Evolutionary conservation across 2,113 vertebrate species (phyloP).

Genomic region (Dendropsophus ebraccatus): DNA sequence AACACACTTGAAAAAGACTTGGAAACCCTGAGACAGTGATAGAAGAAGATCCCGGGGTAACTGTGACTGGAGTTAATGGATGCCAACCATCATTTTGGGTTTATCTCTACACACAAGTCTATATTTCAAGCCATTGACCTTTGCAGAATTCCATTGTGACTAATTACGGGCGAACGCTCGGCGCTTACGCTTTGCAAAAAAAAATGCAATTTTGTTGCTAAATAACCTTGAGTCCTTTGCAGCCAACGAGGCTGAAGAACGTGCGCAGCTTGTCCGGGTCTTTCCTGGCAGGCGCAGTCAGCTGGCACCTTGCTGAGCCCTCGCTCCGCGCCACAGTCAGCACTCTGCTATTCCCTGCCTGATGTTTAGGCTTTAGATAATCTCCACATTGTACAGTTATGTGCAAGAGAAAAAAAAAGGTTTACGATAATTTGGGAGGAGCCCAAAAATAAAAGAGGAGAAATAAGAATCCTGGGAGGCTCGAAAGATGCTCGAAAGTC

Average conservation of each 20-base stretch:
- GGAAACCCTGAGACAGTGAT: not conserved
- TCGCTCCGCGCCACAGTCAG: conserved; percentile 71
- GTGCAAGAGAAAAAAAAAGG: conserved; percentile 48
- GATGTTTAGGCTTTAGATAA: conserved; percentile 67
- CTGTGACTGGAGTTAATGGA: conserved; percentile 65
- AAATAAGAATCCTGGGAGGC: not conserved
- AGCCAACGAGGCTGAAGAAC: conserved; percentile 67
- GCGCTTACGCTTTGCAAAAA: conserved; percentile 69
- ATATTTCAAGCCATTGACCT: conserved; percentile 73
- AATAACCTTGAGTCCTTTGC: conserved; percentile 72
- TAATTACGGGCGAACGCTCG: conserved; percentile 75
- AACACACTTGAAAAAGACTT: conserved; percentile 5
- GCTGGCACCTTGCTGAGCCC: conserved; percentile 69
- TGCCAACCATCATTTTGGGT: conserved; percentile 67
- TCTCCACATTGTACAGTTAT: conserved; percentile 63
- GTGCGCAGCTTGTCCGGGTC: conserved; percentile 63
- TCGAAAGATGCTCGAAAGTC: not conserved
- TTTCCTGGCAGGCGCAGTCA: conserved; percentile 65
- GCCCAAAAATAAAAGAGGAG: not conserved
- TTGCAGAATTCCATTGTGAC: conserved; percentile 72
- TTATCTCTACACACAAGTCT: conserved; percentile 62
- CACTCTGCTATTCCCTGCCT: conserved; percentile 69
- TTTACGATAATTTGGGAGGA: not conserved
- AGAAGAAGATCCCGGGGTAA: conserved; percentile 56
- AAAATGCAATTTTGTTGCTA: conserved; percentile 67